phyloP scores from a whole-genome alignment of 53 echinoderm and acorn worm species.

The Astropecten irregularis region DNA sequence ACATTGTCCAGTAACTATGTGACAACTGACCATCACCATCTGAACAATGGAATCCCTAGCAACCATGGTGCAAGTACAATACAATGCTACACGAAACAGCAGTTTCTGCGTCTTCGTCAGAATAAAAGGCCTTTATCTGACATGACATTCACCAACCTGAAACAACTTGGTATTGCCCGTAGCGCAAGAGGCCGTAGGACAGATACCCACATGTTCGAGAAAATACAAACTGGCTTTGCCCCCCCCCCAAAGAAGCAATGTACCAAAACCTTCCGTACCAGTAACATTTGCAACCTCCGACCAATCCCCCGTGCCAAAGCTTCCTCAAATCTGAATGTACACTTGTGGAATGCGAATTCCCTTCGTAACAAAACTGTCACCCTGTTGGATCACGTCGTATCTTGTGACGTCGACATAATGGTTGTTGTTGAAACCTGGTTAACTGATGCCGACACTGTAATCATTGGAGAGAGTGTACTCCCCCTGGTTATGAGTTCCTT shows the following conservation, averaged over 20 bases:
- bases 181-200: background rate
- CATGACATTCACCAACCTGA: background rate
- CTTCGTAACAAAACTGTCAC: constrained; percentile 44
- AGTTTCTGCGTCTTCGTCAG: background rate
- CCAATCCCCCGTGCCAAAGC: background rate
- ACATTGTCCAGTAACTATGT: background rate
- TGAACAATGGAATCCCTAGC: background rate
- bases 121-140: background rate
- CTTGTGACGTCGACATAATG: constrained; percentile 35
- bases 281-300: background rate
- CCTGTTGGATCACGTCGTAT: constrained; percentile 18
- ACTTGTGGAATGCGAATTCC: constrained; percentile 43
- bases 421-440: constrained; percentile 49
- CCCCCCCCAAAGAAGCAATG: background rate
- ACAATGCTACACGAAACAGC: background rate
- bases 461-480: constrained; percentile 36
- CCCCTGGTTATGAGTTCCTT: constrained; percentile 33
- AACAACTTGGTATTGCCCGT: background rate
- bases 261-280: background rate
- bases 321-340: constrained; percentile 7
- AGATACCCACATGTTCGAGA: background rate
- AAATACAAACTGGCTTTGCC: too few species aligned
- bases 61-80: background rate
- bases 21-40: background rate
- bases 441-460: constrained; percentile 10